Percentiles rank a stretch among this genome's conserved stretches.
These are phyloP conservation scores for Trachymyrmex septentrionalis DNA, from an alignment of 1,140 invertebrate species.

Conservation along the genomic window DNA sequence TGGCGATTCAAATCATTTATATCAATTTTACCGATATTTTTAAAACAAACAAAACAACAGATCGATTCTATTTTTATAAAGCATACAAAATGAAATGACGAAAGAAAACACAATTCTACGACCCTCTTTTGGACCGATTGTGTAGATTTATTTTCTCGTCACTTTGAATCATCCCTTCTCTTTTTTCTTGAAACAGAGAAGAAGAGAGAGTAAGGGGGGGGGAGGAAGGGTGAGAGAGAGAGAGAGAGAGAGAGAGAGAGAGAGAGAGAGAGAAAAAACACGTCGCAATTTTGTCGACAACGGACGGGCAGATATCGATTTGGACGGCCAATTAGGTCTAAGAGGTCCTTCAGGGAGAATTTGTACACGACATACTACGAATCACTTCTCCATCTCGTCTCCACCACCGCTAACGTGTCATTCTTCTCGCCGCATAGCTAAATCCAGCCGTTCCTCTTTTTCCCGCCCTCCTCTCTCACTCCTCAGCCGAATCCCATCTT, in stretches of 20 bases:
- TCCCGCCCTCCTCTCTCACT: neutral
- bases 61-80: conserved; percentile 47
- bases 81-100: conserved; percentile 37
- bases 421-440: conserved; percentile 56
- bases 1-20: conserved; percentile 36
- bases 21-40: conserved; percentile 41
- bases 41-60: conserved; percentile 36
- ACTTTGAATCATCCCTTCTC: conserved; percentile 37
- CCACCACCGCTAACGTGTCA: conserved; percentile 57
- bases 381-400: conserved; percentile 44
- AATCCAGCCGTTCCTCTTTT: conserved; percentile 24
- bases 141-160: conserved; percentile 57
- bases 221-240: conserved; percentile 19
- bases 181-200: conserved; percentile 5
- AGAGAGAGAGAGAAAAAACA: neutral
- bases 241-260: conserved; percentile 59
- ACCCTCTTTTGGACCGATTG: conserved; percentile 15
- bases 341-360: conserved; percentile 84
- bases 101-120: conserved; percentile 44
- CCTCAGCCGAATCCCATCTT: conserved; percentile 51
- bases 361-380: conserved; percentile 63
- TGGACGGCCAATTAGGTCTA: conserved; percentile 85
- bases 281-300: conserved; percentile 55
- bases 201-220: neutral
- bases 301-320: conserved; percentile 81